Evolutionary conservation across 2,797 vertebrate species (phyloP).

Genomic region (Sebastes glaucus): DNA sequence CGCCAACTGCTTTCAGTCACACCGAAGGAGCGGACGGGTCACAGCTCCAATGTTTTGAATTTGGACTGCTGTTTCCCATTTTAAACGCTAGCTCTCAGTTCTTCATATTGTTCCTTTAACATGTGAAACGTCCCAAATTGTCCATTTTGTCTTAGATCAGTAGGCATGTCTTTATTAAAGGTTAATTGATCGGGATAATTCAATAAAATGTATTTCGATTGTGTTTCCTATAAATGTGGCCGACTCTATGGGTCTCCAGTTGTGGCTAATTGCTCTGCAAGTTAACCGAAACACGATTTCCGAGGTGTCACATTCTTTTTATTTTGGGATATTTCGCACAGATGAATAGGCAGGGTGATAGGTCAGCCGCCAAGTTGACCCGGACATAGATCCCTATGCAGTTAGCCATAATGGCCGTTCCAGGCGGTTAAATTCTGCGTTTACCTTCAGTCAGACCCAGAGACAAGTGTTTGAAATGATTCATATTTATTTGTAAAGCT

Average conservation of each 20-base stretch:
- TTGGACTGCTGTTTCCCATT: too few species aligned
- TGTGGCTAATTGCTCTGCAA: not conserved
- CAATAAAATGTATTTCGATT: not conserved
- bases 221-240: not conserved
- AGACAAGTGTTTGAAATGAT: not conserved
- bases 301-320: not conserved
- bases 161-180: not conserved
- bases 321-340: not conserved
- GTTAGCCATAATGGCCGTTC: not conserved
- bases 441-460: not conserved
- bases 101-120: too few species aligned
- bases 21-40: too few species aligned
- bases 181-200: not conserved
- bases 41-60: too few species aligned
- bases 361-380: not conserved
- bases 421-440: not conserved
- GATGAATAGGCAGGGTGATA: not conserved
- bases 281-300: not conserved
- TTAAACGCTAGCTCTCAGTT: too few species aligned
- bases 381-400: not conserved
- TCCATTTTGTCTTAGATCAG: not conserved
- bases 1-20: too few species aligned
- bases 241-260: not conserved
- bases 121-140: not conserved
- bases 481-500: not conserved